Evolutionary conservation across 2,113 vertebrate species (phyloP), one percentile per base, ranked within the genome.

Genomic region (Delphinus delphis): DNA sequence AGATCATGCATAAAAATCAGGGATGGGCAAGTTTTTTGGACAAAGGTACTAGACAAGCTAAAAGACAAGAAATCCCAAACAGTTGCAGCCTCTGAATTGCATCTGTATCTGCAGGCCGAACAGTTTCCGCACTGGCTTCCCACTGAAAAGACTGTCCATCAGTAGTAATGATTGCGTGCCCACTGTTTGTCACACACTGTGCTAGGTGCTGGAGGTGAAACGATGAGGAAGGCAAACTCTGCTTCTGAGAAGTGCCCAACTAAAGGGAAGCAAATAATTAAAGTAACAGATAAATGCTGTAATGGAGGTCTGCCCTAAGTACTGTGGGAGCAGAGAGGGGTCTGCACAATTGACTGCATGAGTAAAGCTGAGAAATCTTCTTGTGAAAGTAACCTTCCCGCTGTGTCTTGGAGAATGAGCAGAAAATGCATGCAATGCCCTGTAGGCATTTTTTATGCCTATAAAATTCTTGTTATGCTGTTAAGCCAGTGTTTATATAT

Each of bases 381-480:
- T 63, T 60, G 21, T 50, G 62, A 84, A 31, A 15, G 21, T 44
- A 33, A 76, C 68, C 36, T 81, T 84, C 79, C 9, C 50, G 28
- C 23, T 31, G 4, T 20, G 31, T 50, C 31, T 74, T 44, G 7
- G 20, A 88, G n/a, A 83, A 90, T 26, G 50, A 77, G 41, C 28
- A 88, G 58, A 90, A 71, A 94, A 88, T 47, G 47, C 15, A 25
- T 83, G 55, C 60, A 87, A 31, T 88, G n/a, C 20, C 47, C 73
- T 88, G 25, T n/a, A 65, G 58, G 53, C 23, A 83, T 53, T 76
- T 89, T 60, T 83, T 41, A 89, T 15, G 23, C 41, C n/a, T 50
- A 58, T 65, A 74, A 87, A 94, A 96, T 55, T 73, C 55, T 67
- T 88, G 3, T 79, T 80, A 85, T 63, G 73, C 71, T 94, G 60